A percentile compares a stretch with the other conserved stretches of the same genome.
These are phyloP conservation scores for Ormyrus nitidulus DNA, from an alignment of 2,888 invertebrate species.

Conservation along the genomic window DNA sequence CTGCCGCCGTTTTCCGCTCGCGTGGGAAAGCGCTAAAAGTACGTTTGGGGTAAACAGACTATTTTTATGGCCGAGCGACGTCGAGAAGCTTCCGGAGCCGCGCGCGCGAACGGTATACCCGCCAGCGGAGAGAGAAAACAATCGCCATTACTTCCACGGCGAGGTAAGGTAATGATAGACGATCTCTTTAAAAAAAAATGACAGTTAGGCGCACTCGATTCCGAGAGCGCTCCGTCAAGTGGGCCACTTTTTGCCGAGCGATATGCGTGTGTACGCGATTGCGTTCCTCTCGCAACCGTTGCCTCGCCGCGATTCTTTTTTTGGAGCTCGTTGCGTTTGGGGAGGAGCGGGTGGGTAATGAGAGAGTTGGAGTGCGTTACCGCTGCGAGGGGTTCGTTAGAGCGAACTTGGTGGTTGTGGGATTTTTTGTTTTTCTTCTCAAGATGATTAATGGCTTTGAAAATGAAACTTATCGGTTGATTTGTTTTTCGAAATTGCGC, in stretches of 20 bases:
- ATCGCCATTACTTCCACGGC: conserved; percentile 17
- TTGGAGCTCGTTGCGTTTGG: not conserved
- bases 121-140: not conserved
- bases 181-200: conserved; percentile 29
- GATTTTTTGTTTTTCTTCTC: too few relatives aligned
- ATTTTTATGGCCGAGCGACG: conserved; percentile 31
- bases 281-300: conserved; percentile 44
- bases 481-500: too few relatives aligned
- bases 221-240: conserved; percentile 8
- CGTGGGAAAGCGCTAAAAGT: not conserved
- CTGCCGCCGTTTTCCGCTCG: too few relatives aligned
- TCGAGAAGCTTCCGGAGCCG: not conserved
- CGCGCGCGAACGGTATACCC: not conserved
- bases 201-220: conserved; percentile 39
- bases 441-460: too few relatives aligned
- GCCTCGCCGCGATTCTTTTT: not conserved
- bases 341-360: too few relatives aligned
- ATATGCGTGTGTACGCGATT: not conserved
- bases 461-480: too few relatives aligned
- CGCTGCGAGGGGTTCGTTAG: too few relatives aligned
- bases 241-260: conserved; percentile 29
- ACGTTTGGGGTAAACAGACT: conserved; percentile 32
- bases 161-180: conserved; percentile 9
- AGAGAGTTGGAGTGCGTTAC: too few relatives aligned
- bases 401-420: too few relatives aligned